Evolutionary conservation across 2,888 invertebrate species (phyloP), one percentile per base, ranked within the genome.

Genomic region (Conistra vaccinii): DNA sequence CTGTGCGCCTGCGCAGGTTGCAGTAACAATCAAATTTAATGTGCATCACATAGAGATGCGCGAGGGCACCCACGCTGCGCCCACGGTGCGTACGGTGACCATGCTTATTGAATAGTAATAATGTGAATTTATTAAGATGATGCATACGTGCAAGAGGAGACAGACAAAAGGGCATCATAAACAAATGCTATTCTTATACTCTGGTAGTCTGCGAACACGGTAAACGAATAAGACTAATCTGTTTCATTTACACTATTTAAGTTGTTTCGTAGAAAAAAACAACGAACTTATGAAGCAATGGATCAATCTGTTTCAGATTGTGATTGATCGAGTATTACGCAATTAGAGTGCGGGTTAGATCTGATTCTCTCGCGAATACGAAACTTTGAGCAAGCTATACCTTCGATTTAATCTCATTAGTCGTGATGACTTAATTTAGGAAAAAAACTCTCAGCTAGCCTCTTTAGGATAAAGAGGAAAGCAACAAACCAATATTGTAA

Each of bases 11-110:
- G 89, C 90, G 89, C 92, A 91, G 89, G 91, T 92, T 93, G 92
- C 90, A 89, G 90, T 85, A 92, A 92, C 92, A 93, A 94, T 93
- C 94, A 92, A 94, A 93, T 93, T 94, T 93, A 93, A 95, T 94
- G 93, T 91, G 91, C 93, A 90, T 93, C 92, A 92, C 91, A 90
- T 88, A 91, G 91, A 91, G 93, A 93, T 93, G 93, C 88, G 90
- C 90, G 85, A 85, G 89, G 87, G 93, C 93, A 92, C 95, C 95
- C 93, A 94, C 94, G 93, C 93, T 92, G 89, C 93, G 92, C 94
- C 94, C 93, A 94, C 94, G 89, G 89, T 89, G 76, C 48, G 61
- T 84, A 87, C 42, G 85, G 92, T 89, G 84, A 85, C 93, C 90
- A 93, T 84, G 73, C 70, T 73, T 66, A 85, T 85, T 81, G 77